phyloP scores from a whole-genome alignment of 1,140 invertebrate species.

The Pseudomyrmex pallidus region DNA sequence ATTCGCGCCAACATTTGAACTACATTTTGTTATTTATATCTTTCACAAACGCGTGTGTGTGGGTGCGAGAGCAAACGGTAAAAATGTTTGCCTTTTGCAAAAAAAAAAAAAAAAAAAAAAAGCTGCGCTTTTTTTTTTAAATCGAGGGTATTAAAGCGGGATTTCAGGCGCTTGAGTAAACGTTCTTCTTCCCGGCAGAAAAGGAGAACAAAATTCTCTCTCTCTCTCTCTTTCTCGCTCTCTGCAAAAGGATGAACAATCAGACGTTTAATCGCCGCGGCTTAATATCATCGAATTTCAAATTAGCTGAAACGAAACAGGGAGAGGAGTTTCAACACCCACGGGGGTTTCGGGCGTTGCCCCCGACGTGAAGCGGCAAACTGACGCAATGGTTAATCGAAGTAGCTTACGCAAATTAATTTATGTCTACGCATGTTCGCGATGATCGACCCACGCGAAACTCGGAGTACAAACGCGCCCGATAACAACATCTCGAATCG shows the following conservation, averaged over 20 bases:
- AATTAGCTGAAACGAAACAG: neutral
- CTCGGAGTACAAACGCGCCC: neutral
- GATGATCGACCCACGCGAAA: constrained; percentile 7
- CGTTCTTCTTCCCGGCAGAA: neutral
- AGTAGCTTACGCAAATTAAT: constrained; percentile 27
- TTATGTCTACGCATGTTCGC: constrained; percentile 11
- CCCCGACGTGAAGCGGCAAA: no score
- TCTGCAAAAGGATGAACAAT: neutral
- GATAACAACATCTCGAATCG: neutral
- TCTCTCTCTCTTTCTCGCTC: neutral
- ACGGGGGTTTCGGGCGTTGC: constrained; percentile 1
- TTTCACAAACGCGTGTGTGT: no score
- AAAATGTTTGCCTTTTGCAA: neutral
- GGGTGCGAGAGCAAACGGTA: neutral
- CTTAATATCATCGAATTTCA: constrained; percentile 8
- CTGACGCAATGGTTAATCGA: constrained; percentile 6
- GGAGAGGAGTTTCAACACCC: neutral
- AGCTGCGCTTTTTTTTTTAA: neutral
- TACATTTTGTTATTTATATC: no score
- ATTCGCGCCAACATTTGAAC: neutral
- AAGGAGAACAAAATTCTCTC: neutral
- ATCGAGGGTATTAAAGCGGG: neutral
- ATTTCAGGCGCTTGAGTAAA: neutral
- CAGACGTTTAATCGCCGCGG: neutral
- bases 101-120: neutral